Conservation (phyloP, 1,140 invertebrate species). For the honey bee (Apis mellifera) region DNA sequence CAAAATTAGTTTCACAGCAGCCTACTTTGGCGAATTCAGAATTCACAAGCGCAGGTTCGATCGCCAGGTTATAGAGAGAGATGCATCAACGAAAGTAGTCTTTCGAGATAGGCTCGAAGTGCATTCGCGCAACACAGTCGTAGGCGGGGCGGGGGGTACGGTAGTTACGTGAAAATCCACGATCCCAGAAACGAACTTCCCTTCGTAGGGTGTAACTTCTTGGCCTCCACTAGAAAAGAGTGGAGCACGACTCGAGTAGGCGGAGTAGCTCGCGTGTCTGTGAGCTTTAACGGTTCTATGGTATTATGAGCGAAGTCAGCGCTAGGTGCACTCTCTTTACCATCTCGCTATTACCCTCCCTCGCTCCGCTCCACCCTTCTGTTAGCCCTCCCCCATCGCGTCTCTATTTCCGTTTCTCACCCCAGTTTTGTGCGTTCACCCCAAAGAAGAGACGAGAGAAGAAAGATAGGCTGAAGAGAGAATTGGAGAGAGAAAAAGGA, state of each 20-base stretch:
- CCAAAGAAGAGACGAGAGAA: conserved; percentile 1
- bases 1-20: neutral
- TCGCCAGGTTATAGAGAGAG: neutral
- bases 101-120: conserved; percentile 8
- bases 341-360: neutral
- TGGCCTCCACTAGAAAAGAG: conserved; percentile 45
- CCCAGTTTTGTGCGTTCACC: conserved; percentile 43
- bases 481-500: neutral
- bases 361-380: conserved; percentile 3
- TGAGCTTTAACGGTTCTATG: conserved; percentile 55
- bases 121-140: conserved; percentile 22
- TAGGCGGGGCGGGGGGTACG: neutral
- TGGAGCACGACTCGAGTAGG: conserved; percentile 47
- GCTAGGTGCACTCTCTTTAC: conserved; percentile 26
- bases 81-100: conserved; percentile 10
- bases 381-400: neutral
- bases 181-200: conserved; percentile 46
- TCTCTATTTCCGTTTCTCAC: conserved; percentile 32
- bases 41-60: conserved; percentile 24
- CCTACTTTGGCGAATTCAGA: neutral
- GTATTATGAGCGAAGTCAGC: conserved; percentile 60
- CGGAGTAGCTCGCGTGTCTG: conserved; percentile 47
- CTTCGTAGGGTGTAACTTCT: conserved; percentile 46
- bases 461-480: neutral
- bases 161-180: conserved; percentile 43